Evolutionary conservation across 2,113 vertebrate genomes (phyloP), one percentile per base, ranked within the genome.

Genomic region (Dicrurus megarhynchus): DNA sequence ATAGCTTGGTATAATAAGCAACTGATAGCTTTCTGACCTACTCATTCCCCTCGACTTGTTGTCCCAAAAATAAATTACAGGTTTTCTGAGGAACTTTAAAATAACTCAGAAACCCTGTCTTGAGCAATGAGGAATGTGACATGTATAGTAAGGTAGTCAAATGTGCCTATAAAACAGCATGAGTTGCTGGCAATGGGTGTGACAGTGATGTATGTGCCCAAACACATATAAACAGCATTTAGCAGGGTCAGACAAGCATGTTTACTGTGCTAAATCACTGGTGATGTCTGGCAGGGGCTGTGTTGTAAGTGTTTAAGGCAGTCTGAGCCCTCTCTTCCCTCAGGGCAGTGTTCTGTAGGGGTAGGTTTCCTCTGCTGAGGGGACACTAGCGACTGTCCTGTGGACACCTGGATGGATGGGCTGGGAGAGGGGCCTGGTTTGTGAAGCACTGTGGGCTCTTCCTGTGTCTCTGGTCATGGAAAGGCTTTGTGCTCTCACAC

Each of bases 41-140:
- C 10, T 80, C 30, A 27, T 13, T 84, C 32, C 50, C 59, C 16
- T 92, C 4, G 7, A 23, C 30, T 49, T 30, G 3, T 65, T 10
- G 3, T 32, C 68, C 23, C 17, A 11, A 69, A 88, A 90, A 52
- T 28, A 85, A 83, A 27, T 59, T 35, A 33, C 33, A 56, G 8
- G 12, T 67, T 89, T 93, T 92, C 33, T 47, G 50, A 68, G 50
- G 35, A 79, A 52, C 68, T 81, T 93, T 21, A 71, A 55, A 92
- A 35, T 46, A 70, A 70, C 20, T 78, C 28, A 57, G 44, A 87
- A 90, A 44, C 37, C 26, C 7, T 65, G 15, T 27, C n/a, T 65
- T 60, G 59, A 74, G 50, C 5, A 3, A 6, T 11, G 35, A 60
- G 42, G 52, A 63, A 85, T 47, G 50, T 64, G 81, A n/a, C 4